Evolutionary conservation across 2,797 vertebrate genomes (phyloP).

Genomic region (Prunella strophiata): DNA sequence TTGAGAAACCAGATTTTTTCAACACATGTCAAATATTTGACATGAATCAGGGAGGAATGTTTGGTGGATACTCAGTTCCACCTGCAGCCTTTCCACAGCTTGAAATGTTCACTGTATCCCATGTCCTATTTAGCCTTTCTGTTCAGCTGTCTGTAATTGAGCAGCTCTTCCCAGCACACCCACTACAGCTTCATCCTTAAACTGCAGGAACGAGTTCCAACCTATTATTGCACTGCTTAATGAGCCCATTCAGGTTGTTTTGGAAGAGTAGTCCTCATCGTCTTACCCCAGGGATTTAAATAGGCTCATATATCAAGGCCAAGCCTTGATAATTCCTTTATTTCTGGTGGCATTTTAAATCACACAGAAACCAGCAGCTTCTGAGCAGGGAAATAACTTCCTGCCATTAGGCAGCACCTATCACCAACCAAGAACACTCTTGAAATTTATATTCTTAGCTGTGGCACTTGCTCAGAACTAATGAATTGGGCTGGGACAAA

Average conservation of each 20-base stretch:
- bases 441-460: slow-evolving; percentile 48
- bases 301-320: slow-evolving; percentile 69
- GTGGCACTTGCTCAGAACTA: slow-evolving; percentile 7
- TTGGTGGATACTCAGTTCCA: not conserved
- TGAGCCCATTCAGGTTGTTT: slow-evolving; percentile 64
- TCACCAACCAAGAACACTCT: not conserved
- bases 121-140: not conserved
- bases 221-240: slow-evolving; percentile 68
- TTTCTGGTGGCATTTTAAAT: slow-evolving; percentile 70
- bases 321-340: slow-evolving; percentile 67
- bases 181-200: slow-evolving; percentile 40
- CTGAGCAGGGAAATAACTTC: slow-evolving; percentile 55
- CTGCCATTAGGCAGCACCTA: slow-evolving; percentile 30
- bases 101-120: not conserved
- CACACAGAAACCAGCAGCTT: slow-evolving; percentile 42
- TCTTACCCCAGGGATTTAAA: slow-evolving; percentile 70
- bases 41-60: not conserved
- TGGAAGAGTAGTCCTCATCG: slow-evolving; percentile 66
- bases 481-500: slow-evolving; percentile 23
- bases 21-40: not conserved
- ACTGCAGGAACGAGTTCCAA: slow-evolving; percentile 34
- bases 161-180: slow-evolving; percentile 32
- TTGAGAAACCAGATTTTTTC: not conserved
- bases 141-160: not conserved
- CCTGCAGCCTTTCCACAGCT: slow-evolving; percentile 8